phyloP scores from a whole-genome alignment of 1,140 invertebrate genomes.

The Chironomus tepperi region DNA sequence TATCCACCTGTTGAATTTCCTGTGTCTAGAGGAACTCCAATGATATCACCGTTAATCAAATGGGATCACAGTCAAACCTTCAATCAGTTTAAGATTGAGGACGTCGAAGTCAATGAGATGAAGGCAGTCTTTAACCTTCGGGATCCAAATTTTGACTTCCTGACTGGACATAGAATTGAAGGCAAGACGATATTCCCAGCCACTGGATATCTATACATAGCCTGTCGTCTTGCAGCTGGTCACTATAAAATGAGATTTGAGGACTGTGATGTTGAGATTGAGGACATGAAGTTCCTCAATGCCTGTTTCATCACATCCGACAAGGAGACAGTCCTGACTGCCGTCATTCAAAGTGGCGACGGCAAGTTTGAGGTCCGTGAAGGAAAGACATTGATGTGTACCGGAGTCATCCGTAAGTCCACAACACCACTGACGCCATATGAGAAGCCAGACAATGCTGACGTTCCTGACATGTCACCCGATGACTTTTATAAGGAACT shows the following conservation, averaged over 20 bases:
- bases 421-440: background rate
- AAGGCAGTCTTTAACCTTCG: background rate
- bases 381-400: background rate
- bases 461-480: slow-evolving; percentile 36
- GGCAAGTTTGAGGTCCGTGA: background rate
- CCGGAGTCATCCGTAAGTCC: background rate
- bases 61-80: slow-evolving; percentile 69
- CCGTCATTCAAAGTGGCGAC: background rate
- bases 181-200: background rate
- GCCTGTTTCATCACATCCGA: background rate
- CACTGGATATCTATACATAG: background rate
- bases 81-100: background rate
- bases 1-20: slow-evolving; percentile 57
- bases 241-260: background rate
- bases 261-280: background rate
- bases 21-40: slow-evolving; percentile 62
- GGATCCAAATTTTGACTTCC: background rate
- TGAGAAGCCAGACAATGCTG: background rate
- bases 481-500: slow-evolving; percentile 85
- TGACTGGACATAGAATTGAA: background rate
- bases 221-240: background rate
- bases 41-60: slow-evolving; percentile 61
- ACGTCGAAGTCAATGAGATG: background rate
- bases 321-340: background rate
- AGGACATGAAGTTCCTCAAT: background rate